Conservation (phyloP, 2,113 vertebrate genomes). For the Desmodus rotundus region DNA sequence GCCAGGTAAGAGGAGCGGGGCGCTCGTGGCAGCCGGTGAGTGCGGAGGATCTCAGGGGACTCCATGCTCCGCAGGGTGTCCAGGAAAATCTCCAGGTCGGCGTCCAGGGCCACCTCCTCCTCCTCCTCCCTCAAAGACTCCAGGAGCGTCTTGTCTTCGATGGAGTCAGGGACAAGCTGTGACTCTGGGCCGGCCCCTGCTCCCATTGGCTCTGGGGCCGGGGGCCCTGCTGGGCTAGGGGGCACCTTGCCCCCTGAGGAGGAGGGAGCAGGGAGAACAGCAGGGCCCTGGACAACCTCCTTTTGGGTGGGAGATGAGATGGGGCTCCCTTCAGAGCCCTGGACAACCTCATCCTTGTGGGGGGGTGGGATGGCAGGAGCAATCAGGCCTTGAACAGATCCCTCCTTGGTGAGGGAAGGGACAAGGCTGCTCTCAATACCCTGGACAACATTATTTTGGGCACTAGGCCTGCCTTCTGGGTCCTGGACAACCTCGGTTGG, state of each 20-base stretch:
- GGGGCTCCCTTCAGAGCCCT: background rate
- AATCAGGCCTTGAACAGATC: background rate
- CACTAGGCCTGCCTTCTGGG: background rate
- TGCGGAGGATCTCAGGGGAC: constrained; percentile 80
- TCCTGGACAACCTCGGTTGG: background rate
- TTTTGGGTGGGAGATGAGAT: background rate
- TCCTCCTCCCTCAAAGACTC: constrained; percentile 39
- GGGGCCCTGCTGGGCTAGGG: background rate
- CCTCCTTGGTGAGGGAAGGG: background rate
- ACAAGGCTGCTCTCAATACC: background rate
- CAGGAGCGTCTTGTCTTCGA: accelerated
- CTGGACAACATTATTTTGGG: background rate
- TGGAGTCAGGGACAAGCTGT: background rate
- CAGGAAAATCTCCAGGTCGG: constrained; percentile 89
- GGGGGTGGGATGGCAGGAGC: background rate
- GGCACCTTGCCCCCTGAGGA: background rate
- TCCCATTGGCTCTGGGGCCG: accelerated
- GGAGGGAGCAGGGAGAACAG: background rate
- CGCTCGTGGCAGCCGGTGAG: constrained; percentile 70
- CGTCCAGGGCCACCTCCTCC: constrained; percentile 60
- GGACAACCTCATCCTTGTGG: background rate
- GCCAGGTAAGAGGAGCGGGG: constrained; percentile 64
- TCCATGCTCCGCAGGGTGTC: constrained; percentile 92
- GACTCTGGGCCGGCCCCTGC: background rate
- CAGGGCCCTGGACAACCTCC: background rate